Conservation (phyloP, 2,797 vertebrate genomes). For the Schizothorax lantsangensis region DNA sequence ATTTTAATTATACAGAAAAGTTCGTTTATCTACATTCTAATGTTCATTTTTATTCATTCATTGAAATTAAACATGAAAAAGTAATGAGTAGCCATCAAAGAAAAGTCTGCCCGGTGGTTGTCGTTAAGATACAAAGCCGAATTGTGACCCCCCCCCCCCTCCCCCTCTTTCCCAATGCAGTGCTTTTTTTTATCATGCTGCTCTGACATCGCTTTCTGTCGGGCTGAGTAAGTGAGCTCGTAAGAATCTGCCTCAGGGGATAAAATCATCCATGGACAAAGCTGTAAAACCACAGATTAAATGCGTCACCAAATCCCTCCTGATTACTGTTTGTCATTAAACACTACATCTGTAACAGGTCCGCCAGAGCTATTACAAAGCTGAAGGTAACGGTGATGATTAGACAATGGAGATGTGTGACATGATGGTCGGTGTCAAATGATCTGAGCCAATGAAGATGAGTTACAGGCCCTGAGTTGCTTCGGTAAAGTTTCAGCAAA, state of each 20-base stretch:
- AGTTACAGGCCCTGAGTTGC: neutral
- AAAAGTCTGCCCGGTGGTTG: neutral
- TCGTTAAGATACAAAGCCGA: neutral
- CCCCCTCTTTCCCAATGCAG: neutral
- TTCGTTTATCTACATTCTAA: neutral
- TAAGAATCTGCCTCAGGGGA: constrained; percentile 40
- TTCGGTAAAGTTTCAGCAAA: constrained; percentile 18
- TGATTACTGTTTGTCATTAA: constrained; percentile 51
- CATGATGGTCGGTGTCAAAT: neutral
- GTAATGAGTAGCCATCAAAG: neutral
- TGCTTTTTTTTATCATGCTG: constrained; percentile 38
- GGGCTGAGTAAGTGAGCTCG: constrained; percentile 49
- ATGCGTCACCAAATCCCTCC: constrained; percentile 33
- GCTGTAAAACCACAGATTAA: constrained; percentile 45
- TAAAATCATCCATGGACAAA: constrained; percentile 52
- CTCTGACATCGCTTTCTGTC: constrained; percentile 48
- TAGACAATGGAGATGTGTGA: neutral
- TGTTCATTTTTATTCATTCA: neutral
- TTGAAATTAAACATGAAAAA: constrained; percentile 10
- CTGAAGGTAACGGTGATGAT: neutral
- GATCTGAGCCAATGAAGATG: neutral
- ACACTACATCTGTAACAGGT: constrained; percentile 10
- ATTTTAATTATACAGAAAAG: constrained; percentile 8
- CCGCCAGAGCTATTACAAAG: constrained; percentile 20
- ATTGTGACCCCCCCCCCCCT: neutral